Conservation (phyloP, 2,797 vertebrate species). For the Glyptemys insculpta region DNA sequence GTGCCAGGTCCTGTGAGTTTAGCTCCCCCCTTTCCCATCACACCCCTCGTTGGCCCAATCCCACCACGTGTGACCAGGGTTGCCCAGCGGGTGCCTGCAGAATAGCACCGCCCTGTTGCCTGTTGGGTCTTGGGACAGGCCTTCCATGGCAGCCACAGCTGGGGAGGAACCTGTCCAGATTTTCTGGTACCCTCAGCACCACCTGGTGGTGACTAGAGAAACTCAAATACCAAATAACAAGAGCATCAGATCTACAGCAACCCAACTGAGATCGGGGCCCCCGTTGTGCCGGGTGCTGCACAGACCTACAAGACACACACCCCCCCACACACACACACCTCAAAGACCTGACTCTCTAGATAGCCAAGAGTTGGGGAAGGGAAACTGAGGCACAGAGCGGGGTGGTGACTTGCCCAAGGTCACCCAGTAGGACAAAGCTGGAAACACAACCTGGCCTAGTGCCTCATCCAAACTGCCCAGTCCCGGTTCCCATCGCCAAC, state of each 20-base stretch:
- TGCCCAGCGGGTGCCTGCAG: background rate
- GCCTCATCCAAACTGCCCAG: background rate
- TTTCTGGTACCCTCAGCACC: background rate
- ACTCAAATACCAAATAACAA: background rate
- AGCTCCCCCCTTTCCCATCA: background rate
- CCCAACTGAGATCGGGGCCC: background rate
- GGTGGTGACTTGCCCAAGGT: background rate
- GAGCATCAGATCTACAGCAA: background rate
- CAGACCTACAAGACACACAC: background rate
- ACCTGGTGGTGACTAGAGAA: background rate
- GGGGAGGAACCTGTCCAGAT: background rate
- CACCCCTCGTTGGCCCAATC: background rate
- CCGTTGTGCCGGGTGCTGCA: too few species aligned
- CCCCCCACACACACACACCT: background rate
- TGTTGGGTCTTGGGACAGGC: background rate
- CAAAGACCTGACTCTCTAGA: background rate
- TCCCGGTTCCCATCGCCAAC: background rate
- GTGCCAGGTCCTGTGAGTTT: background rate
- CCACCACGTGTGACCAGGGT: too few species aligned
- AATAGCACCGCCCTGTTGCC: background rate
- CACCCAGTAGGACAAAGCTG: background rate
- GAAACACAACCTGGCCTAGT: background rate
- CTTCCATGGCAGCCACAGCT: background rate
- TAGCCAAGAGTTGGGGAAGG: background rate
- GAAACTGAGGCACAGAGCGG: background rate